A percentile compares a stretch with the other conserved stretches of the same genome.
Conservation (phyloP, 2,888 invertebrate genomes). For the Himalopsyche anomala region DNA sequence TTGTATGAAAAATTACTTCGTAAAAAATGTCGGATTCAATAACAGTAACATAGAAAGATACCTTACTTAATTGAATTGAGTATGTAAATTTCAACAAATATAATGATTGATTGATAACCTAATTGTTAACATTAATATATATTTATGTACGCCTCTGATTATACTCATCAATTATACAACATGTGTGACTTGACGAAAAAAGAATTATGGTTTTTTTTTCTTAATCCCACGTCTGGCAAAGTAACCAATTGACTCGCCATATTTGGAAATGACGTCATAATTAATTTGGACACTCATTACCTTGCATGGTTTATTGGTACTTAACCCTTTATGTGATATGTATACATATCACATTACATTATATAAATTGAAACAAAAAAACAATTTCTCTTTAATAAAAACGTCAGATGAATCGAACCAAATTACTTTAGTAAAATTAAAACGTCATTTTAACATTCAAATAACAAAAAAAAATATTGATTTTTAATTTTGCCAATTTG, state of each 20-base stretch:
- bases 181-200: conserved; percentile 16
- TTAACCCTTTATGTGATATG: background rate
- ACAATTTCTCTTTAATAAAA: too few species aligned
- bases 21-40: too few species aligned
- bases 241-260: conserved; percentile 7
- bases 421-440: too few species aligned
- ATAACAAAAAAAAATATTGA: too few species aligned
- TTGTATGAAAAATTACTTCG: too few species aligned
- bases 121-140: background rate
- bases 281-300: conserved; percentile 25
- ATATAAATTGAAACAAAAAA: too few species aligned
- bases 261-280: conserved; percentile 30
- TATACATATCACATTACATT: background rate
- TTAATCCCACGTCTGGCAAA: conserved; percentile 6
- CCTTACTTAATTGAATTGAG: too few species aligned
- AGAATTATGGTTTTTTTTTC: conserved; percentile 7
- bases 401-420: too few species aligned
- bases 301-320: background rate
- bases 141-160: background rate
- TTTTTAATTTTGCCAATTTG: too few species aligned
- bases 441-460: too few species aligned
- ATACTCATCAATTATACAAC: conserved; percentile 9
- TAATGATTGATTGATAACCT: background rate
- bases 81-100: too few species aligned
- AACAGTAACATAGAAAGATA: too few species aligned